Percentiles rank a stretch among this genome's conserved stretches.
Evolutionary conservation across 2,113 vertebrate species (phyloP).

Genomic region (Jacana jacana): DNA sequence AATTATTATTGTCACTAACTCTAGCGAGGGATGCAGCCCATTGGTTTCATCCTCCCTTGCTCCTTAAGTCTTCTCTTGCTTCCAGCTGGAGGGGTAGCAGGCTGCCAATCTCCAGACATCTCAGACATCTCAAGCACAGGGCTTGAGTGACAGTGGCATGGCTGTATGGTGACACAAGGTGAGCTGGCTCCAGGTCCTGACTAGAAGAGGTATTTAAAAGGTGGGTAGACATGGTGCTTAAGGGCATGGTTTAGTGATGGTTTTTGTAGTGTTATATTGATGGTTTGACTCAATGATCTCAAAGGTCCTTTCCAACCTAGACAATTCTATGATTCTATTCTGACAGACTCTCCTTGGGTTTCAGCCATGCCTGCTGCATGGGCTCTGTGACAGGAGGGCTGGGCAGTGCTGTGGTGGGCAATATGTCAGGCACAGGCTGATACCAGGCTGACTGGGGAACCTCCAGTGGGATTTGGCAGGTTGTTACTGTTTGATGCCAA

Average conservation of each 20-base stretch:
- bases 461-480: neutral
- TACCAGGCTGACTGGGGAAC: neutral
- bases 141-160: fast-evolving
- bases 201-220: neutral
- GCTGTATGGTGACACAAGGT: neutral
- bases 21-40: neutral
- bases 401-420: neutral
- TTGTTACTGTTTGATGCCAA: neutral
- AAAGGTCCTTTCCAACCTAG: neutral
- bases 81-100: neutral
- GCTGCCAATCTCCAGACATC: neutral
- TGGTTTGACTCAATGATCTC: neutral
- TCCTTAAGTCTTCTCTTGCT: neutral
- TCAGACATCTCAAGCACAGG: neutral
- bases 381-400: neutral
- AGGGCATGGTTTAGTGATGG: neutral
- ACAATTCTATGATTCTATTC: neutral
- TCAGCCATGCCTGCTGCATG: neutral
- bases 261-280: neutral
- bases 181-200: fast-evolving
- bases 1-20: neutral
- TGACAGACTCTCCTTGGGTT: neutral
- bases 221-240: neutral
- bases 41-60: neutral
- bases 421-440: neutral